phyloP scores from a whole-genome alignment of 2,888 invertebrate genomes.

The Lymantria dispar region DNA sequence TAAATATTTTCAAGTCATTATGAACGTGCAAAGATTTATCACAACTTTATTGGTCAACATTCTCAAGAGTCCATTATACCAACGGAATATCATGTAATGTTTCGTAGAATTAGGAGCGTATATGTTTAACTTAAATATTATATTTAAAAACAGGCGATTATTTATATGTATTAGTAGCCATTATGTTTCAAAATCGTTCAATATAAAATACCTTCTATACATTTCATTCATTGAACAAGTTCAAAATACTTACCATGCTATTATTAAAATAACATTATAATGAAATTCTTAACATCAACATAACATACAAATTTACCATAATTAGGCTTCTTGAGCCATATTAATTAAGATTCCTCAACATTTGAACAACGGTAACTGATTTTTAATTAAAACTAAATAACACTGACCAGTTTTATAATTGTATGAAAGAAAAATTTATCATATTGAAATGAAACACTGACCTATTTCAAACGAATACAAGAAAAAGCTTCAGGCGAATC shows the following conservation, averaged over 20 bases:
- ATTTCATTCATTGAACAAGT: background rate
- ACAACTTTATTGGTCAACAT: conserved; percentile 6
- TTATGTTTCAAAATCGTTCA: background rate
- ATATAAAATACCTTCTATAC: background rate
- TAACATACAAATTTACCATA: conserved; percentile 5
- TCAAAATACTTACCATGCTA: background rate
- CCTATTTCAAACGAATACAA: conserved; percentile 30
- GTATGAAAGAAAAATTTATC: conserved; percentile 5
- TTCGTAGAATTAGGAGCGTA: conserved; percentile 7
- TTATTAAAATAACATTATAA: background rate
- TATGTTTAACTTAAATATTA: conserved; percentile 10
- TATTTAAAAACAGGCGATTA: conserved; percentile 7
- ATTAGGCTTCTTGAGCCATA: conserved; percentile 5
- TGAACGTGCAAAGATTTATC: too few species aligned
- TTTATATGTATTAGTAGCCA: background rate
- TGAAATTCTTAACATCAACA: background rate
- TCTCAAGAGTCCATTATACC: conserved; percentile 11
- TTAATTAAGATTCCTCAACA: conserved; percentile 12
- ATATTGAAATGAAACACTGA: conserved; percentile 18
- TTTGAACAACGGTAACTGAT: conserved; percentile 6
- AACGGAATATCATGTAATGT: conserved; percentile 6
- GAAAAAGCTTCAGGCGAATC: conserved; percentile 31
- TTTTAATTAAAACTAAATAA: conserved; percentile 15
- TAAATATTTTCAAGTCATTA: too few species aligned
- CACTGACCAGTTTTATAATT: conserved; percentile 2